Base-by-base conservation (phyloP, 2,797 vertebrate species). In the Leptodactylus fallax region DNA sequence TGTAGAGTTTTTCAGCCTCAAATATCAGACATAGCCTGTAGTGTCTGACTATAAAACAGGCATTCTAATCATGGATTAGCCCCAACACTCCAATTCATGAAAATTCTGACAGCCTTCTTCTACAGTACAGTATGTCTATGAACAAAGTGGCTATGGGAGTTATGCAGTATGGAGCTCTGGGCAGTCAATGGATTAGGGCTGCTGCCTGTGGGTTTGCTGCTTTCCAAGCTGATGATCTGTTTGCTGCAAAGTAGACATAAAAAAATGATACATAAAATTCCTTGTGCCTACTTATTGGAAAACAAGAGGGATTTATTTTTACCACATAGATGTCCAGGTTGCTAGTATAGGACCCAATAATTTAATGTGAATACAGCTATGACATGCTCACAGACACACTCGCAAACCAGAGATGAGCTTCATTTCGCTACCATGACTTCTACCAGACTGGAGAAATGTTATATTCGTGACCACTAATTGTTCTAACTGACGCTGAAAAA, bases 401-500 rank as follows among this genome's bases (percentile, higher is more conserved):
- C 51, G 55, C 72, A 67, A 82, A 36, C 55, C 82, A 65, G 45
- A 74, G 19, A n/a, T 49, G 19, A 80, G 13, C 49, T 56, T 79
- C 76, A 51, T 27, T 79, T 56, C 61, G 51, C 9, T 65, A 61
- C 36, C 19, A 25, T 76, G 71, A 49, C 47, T 72, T 85, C 63
- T 89, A 90, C n/a, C 49, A 79, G 60, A 53, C 63, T 67, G 61
- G 23, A 85, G 84, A 69, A 67, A 56, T 78, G 45, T 23, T 86
- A 67, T 17, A 69, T 79, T 56, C 13, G 6, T 85, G 71, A 85
- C 71, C 69, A 63, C 71, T 77, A 76, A 85, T 76, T 85, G 71
- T 67, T 65, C 61, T 67, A 45, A 67, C 55, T 85, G 74, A 56
- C 69, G 71, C 60, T 21, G 79, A 67, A 79, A 53, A 85, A 67